Percentiles rank a stretch among this genome's conserved stretches.
phyloP scores from a whole-genome alignment of 2,113 vertebrate species.

The Salvator merianae region DNA sequence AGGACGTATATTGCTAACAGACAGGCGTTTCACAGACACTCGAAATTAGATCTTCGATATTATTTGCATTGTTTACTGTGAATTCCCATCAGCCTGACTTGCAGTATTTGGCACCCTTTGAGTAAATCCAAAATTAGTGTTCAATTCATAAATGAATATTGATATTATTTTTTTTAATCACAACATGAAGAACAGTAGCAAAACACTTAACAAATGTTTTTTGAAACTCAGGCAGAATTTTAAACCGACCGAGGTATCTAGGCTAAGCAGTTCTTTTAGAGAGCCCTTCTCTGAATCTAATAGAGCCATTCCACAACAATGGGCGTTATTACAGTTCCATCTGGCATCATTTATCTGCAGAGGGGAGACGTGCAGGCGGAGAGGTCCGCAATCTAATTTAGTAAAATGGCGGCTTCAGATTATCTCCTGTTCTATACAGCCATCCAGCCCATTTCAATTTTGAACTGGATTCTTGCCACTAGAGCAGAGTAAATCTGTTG shows the following conservation, averaged over 20 bases:
- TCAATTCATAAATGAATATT: slow-evolving; percentile 31
- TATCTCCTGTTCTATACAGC: slow-evolving; percentile 15
- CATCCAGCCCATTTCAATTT: slow-evolving; percentile 53
- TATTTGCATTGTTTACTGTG: slow-evolving; percentile 43
- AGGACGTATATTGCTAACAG: slow-evolving; percentile 49
- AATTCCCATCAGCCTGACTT: slow-evolving; percentile 48
- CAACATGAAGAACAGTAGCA: not conserved
- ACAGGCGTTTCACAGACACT: slow-evolving; percentile 46
- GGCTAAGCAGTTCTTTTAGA: slow-evolving; percentile 16
- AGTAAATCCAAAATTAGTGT: slow-evolving; percentile 21
- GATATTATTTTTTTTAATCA: slow-evolving; percentile 16
- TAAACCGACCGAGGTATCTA: not conserved
- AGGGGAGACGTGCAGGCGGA: slow-evolving; percentile 32
- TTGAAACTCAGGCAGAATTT: not conserved
- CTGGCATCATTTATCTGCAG: slow-evolving; percentile 42
- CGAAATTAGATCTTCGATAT: slow-evolving; percentile 37
- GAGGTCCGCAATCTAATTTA: slow-evolving; percentile 39
- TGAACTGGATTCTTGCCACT: not conserved
- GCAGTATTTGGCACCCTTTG: slow-evolving; percentile 33
- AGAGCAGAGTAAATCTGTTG: slow-evolving; percentile 6
- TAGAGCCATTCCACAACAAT: slow-evolving; percentile 31
- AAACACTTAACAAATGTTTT: not conserved
- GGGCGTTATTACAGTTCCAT: slow-evolving; percentile 45
- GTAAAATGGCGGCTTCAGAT: slow-evolving; percentile 33
- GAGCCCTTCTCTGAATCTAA: slow-evolving; percentile 24